phyloP scores from a whole-genome alignment of 2,113 vertebrate genomes.

The Anolis carolinensis region DNA sequence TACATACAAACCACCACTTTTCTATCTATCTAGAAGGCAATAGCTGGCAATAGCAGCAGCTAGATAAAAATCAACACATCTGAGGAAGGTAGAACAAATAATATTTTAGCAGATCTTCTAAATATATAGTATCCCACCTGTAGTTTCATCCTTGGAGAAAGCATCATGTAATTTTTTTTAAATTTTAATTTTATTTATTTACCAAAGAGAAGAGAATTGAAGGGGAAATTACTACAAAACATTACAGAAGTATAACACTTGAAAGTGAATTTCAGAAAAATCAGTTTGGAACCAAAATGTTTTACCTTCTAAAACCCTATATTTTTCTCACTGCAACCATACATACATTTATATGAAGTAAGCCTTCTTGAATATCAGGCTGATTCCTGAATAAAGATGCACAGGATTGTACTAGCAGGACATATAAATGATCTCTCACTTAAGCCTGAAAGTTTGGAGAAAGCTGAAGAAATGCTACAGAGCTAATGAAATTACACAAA shows the following conservation, averaged over 20 bases:
- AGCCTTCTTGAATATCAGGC: not conserved
- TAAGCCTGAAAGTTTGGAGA: constrained; percentile 34
- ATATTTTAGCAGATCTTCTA: too few relatives aligned
- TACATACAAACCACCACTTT: too few relatives aligned
- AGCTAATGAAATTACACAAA: constrained; percentile 53
- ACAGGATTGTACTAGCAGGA: not conserved
- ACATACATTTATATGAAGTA: not conserved
- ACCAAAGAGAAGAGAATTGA: not conserved
- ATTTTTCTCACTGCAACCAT: not conserved
- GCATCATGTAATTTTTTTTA: not conserved
- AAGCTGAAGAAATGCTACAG: constrained; percentile 25
- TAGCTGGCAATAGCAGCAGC: too few relatives aligned
- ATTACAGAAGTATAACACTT: too few relatives aligned
- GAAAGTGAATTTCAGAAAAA: not conserved
- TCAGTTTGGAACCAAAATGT: not conserved
- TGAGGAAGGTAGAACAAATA: too few relatives aligned
- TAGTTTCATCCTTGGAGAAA: not conserved
- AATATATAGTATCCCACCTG: too few relatives aligned
- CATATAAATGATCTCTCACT: not conserved
- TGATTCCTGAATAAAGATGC: not conserved
- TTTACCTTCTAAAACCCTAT: not conserved
- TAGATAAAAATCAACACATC: too few relatives aligned
- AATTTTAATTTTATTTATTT: too few relatives aligned
- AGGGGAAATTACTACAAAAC: not conserved
- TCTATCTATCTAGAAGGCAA: too few relatives aligned